Evolutionary conservation across 2,888 invertebrate species (phyloP).

Genomic region (Leptura quadrifasciata): DNA sequence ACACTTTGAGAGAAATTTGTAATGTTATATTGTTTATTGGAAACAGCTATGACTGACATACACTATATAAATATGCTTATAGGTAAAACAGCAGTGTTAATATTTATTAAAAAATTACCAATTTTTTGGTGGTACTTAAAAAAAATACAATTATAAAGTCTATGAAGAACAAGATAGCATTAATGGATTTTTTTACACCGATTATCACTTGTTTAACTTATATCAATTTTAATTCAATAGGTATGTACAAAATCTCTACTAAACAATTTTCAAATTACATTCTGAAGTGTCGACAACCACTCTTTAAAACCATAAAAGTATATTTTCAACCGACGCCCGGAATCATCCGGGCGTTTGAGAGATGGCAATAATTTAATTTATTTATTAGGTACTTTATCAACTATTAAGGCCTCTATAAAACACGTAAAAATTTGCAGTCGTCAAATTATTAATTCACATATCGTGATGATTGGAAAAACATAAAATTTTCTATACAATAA

Average conservation of each 20-base stretch:
- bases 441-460: constrained; percentile 30
- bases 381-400: constrained; percentile 38
- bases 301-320: constrained; percentile 16
- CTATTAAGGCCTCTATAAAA: constrained; percentile 57
- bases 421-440: constrained; percentile 40
- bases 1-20: constrained; percentile 48
- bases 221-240: constrained; percentile 33
- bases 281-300: constrained; percentile 47
- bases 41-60: constrained; percentile 61
- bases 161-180: constrained; percentile 43
- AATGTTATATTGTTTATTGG: constrained; percentile 54
- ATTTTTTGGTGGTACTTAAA: constrained; percentile 63
- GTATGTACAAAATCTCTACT: constrained; percentile 44
- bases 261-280: constrained; percentile 43
- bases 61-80: constrained; percentile 59
- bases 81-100: constrained; percentile 65
- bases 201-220: constrained; percentile 45
- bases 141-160: constrained; percentile 60
- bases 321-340: not conserved
- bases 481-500: constrained; percentile 43
- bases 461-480: constrained; percentile 5
- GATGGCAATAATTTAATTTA: constrained; percentile 13
- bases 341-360: constrained; percentile 1
- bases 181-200: constrained; percentile 55
- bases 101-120: constrained; percentile 50